These are phyloP conservation scores for Lytechinus pictus DNA, from an alignment of 35 echinoderm and acorn worm genomes.

Conservation along the genomic window DNA sequence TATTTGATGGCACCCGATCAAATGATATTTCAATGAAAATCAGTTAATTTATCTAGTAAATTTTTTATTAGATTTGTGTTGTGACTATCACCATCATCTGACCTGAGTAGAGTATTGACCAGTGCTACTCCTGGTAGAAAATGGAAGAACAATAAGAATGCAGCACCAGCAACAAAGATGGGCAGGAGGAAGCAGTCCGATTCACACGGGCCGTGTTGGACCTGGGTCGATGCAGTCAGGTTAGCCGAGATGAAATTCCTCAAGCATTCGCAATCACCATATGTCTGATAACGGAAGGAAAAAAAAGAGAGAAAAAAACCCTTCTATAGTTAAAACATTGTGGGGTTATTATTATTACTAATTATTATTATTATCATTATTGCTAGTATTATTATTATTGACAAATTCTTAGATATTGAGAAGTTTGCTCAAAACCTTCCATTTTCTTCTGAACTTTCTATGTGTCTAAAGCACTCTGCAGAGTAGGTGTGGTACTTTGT, in stretches of 20 bases:
- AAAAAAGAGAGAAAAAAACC: neutral
- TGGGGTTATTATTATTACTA: too few species aligned
- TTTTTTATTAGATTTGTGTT: too few species aligned
- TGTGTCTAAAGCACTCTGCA: too few species aligned
- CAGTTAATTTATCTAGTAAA: too few species aligned
- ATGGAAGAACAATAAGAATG: constrained; percentile 36
- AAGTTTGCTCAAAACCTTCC: too few species aligned
- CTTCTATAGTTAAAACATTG: neutral
- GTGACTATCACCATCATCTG: neutral
- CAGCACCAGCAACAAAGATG: constrained; percentile 37
- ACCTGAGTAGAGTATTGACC: constrained; percentile 34
- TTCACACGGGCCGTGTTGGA: constrained; percentile 16
- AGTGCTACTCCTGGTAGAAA: constrained; percentile 30
- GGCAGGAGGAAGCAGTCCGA: constrained; percentile 37
- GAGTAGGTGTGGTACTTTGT: too few species aligned
- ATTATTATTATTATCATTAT: too few species aligned
- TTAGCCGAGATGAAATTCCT: constrained; percentile 2
- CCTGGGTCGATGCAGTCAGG: neutral
- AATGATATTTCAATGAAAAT: too few species aligned
- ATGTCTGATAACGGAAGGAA: constrained; percentile 5
- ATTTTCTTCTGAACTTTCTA: too few species aligned
- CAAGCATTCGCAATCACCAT: constrained; percentile 38
- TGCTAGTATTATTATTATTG: too few species aligned
- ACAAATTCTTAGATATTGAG: too few species aligned
- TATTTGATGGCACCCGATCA: too few species aligned